Evolutionary conservation across 2,113 vertebrate species (phyloP), one percentile per base, ranked within the genome.

Genomic region (Euleptes europaea): DNA sequence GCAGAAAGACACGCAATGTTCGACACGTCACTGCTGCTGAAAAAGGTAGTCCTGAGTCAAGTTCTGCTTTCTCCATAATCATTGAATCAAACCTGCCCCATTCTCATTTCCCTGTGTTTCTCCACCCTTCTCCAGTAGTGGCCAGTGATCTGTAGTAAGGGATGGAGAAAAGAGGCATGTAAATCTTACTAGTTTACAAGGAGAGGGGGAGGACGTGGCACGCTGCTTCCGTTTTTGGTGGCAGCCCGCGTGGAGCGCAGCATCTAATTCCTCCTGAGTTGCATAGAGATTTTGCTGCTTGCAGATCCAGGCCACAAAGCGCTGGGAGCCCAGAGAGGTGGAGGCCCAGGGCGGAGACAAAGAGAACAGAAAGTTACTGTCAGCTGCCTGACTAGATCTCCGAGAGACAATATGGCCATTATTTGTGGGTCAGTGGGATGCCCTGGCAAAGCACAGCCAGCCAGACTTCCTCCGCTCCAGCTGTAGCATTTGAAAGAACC

Each of bases 401-500:
- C 4, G 15, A 17, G 63, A 13, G 35, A 72, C 69, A 81, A 70
- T 81, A 42, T 21, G 9, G 35, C 3, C 70, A 44, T 74, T 63
- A 51, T 83, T 60, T 8, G 17, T 9, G 40, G n/a, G 31, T 63
- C 54, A 63, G 72, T 11, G 17, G 28, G 17, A n/a, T 4, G 51
- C 51, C 38, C 17, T 33, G 15, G 69, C 88, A 54, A 91, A 88
- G 88, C 87, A 76, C 0, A 10, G 88, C 80, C 23, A 0, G 69
- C 84, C 90, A 90, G 89, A 89, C 92, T 91, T 92, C 92, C 84
- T 73, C 7, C 69, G 31, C 23, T 23, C 92, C 80, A 83, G 66
- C 31, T 15, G 0, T 49, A 5, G 81, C 80, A 47, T 1, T 72
- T 4, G 84, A 78, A 85, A 86, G 88, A 38, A 23, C 42, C 1